These are phyloP conservation scores for Philantomba maxwellii DNA, from an alignment of 2,113 vertebrate genomes.

Conservation along the genomic window DNA sequence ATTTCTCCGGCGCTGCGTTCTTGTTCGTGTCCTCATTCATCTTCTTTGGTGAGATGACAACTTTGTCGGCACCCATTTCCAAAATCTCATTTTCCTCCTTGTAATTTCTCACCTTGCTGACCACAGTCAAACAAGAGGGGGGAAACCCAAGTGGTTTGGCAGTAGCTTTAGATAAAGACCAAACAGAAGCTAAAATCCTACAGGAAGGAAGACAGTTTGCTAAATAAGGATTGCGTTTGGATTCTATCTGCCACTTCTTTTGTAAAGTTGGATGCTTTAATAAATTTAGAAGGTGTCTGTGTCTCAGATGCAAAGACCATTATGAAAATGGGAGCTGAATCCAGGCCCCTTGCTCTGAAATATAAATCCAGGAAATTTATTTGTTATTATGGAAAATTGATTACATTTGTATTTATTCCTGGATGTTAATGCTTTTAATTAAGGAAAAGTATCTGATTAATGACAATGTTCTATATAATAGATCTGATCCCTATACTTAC, in stretches of 20 bases:
- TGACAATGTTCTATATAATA: neutral
- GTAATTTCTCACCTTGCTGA: slow-evolving; percentile 16
- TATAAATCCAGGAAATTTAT: neutral
- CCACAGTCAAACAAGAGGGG: neutral
- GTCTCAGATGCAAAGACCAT: neutral
- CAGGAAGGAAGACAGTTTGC: neutral
- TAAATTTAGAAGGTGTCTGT: neutral
- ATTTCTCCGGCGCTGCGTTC: neutral
- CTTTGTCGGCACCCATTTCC: neutral
- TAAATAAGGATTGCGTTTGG: neutral
- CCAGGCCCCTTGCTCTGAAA: neutral
- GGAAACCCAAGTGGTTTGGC: neutral
- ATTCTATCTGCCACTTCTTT: neutral
- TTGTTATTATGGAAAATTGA: neutral
- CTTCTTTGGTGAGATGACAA: slow-evolving; percentile 30
- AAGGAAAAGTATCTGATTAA: neutral
- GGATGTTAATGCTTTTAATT: neutral
- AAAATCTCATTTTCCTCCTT: neutral
- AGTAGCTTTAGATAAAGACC: neutral
- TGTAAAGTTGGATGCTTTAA: neutral
- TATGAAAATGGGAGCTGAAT: neutral
- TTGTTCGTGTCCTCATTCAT: neutral
- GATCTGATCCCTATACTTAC: neutral
- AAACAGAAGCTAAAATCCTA: neutral
- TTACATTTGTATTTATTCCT: neutral